phyloP scores from a whole-genome alignment of 2,797 vertebrate genomes.

The Enteromius fasciolatus region DNA sequence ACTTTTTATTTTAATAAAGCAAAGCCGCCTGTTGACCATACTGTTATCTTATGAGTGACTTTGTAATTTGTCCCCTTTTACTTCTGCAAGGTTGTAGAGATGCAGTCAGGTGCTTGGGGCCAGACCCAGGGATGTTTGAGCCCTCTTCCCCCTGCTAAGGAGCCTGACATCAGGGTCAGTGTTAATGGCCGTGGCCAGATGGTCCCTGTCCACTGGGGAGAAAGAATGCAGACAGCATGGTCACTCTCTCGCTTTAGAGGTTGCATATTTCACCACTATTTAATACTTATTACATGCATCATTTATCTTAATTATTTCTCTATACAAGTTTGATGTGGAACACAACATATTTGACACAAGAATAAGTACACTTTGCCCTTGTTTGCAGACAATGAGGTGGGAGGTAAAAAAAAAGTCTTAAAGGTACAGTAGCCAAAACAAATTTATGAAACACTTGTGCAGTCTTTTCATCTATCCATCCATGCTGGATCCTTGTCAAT shows the following conservation, averaged over 20 bases:
- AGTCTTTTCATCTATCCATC: neutral
- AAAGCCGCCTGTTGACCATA: slow-evolving; percentile 11
- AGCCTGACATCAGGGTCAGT: slow-evolving; percentile 79
- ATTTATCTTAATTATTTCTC: slow-evolving; percentile 87
- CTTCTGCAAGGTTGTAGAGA: slow-evolving; percentile 80
- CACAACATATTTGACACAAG: slow-evolving; percentile 76
- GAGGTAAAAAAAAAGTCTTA: neutral
- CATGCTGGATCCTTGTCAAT: no score
- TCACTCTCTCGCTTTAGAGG: slow-evolving; percentile 79
- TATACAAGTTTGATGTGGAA: slow-evolving; percentile 83
- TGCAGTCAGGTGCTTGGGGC: slow-evolving; percentile 76
- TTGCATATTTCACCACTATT: slow-evolving; percentile 83
- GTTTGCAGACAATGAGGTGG: slow-evolving; percentile 48
- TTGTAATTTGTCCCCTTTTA: slow-evolving; percentile 79
- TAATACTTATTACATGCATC: slow-evolving; percentile 85
- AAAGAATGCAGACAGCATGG: slow-evolving; percentile 77
- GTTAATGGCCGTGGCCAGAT: slow-evolving; percentile 79
- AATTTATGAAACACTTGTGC: neutral
- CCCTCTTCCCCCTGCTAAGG: slow-evolving; percentile 78
- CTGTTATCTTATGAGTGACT: slow-evolving; percentile 64
- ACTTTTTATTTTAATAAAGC: neutral
- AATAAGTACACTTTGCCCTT: slow-evolving; percentile 81
- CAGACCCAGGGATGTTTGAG: slow-evolving; percentile 78
- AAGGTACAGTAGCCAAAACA: neutral
- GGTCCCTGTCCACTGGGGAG: slow-evolving; percentile 80